Percentiles rank a stretch among this genome's conserved stretches.
phyloP scores from a whole-genome alignment of 1,140 invertebrate species.

The Chionoecetes opilio region DNA sequence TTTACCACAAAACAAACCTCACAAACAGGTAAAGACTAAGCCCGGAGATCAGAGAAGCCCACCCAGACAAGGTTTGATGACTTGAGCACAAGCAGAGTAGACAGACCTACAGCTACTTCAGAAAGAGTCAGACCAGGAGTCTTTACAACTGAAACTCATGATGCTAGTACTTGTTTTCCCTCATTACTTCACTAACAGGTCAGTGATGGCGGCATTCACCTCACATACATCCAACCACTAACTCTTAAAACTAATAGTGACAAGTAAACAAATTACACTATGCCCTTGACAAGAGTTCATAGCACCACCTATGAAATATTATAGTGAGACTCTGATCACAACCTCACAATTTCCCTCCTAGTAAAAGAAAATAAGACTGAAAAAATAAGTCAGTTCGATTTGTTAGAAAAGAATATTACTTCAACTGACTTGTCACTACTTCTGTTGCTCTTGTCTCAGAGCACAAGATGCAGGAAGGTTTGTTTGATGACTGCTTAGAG shows the following conservation, averaged over 20 bases:
- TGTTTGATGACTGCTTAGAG: conserved; percentile 17
- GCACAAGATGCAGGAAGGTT: background rate
- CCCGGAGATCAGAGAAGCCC: background rate
- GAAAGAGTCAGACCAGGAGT: background rate
- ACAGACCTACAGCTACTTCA: background rate
- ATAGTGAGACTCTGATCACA: background rate
- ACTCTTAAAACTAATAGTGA: background rate
- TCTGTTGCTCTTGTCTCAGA: background rate
- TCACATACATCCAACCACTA: background rate
- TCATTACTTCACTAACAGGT: background rate
- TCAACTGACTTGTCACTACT: background rate
- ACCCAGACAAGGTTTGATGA: background rate
- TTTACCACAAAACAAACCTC: background rate
- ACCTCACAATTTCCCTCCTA: background rate
- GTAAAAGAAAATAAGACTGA: background rate
- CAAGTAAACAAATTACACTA: background rate
- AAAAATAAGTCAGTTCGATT: background rate
- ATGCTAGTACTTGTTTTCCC: background rate
- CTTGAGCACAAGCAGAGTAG: background rate
- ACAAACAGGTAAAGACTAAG: background rate
- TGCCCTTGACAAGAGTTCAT: background rate
- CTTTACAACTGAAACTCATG: background rate
- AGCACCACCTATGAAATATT: background rate
- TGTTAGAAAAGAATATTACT: background rate
- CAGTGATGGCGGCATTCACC: background rate